Conservation (phyloP, 2,797 vertebrate genomes). For the Microctenopoma steveboyesi region DNA sequence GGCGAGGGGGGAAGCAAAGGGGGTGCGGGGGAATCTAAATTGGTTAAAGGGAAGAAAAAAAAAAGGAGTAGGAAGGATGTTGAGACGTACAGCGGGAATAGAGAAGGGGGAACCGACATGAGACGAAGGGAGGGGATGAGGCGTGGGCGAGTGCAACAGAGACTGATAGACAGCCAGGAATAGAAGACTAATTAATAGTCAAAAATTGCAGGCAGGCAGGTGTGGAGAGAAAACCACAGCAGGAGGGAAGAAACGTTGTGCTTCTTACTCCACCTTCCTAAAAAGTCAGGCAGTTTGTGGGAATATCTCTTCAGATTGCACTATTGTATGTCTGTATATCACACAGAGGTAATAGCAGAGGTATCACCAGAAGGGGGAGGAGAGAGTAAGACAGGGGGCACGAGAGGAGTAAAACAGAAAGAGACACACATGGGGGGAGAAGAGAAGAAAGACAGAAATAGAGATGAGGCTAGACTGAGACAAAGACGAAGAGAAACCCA, state of each 20-base stretch:
- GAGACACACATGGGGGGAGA: conserved; percentile 1
- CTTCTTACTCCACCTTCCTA: conserved; percentile 24
- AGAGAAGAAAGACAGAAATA: conserved; percentile 6
- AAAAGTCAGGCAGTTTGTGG: conserved; percentile 37
- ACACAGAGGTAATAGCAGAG: conserved; percentile 33
- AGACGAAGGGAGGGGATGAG: conserved; percentile 47
- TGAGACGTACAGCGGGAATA: conserved; percentile 6
- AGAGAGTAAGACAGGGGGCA: neutral
- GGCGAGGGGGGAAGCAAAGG: neutral
- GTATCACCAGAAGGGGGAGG: neutral
- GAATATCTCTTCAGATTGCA: conserved; percentile 25
- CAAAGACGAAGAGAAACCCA: conserved; percentile 36
- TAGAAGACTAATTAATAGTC: conserved; percentile 77
- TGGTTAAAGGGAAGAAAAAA: conserved; percentile 28
- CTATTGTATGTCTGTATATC: conserved; percentile 1
- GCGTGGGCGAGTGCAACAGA: conserved; percentile 60
- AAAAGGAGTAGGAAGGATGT: conserved; percentile 20
- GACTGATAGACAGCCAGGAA: conserved; percentile 70
- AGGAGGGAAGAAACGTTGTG: conserved; percentile 29
- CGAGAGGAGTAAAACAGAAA: conserved; percentile 20
- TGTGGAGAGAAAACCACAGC: conserved; percentile 54
- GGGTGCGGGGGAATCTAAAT: conserved; percentile 8
- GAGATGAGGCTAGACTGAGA: conserved; percentile 37
- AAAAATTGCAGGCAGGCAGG: conserved; percentile 71
- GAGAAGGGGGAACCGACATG: conserved; percentile 46